Conservation (phyloP, 2,113 vertebrate species). For the Cariama cristata region DNA sequence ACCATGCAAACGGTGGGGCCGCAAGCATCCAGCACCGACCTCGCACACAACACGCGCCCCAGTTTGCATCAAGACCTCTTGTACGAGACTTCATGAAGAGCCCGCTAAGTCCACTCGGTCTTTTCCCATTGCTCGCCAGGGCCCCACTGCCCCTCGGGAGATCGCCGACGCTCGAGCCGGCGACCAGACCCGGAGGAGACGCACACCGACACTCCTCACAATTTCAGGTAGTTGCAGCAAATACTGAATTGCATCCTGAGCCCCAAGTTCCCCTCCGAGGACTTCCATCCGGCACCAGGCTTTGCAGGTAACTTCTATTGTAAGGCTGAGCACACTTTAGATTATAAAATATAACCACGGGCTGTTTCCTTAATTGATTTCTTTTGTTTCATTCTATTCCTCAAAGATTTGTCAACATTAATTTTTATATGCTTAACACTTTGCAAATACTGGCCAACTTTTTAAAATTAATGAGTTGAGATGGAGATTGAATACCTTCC, state of each 20-base stretch:
- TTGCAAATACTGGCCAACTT: conserved; percentile 77
- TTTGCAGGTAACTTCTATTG: not conserved
- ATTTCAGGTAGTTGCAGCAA: not conserved
- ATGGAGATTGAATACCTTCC: conserved; percentile 70
- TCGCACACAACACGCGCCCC: fast-evolving
- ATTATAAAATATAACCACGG: conserved; percentile 66
- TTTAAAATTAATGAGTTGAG: conserved; percentile 81
- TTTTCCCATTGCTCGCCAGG: not conserved
- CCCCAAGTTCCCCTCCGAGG: not conserved
- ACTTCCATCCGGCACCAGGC: not conserved
- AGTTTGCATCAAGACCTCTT: not conserved
- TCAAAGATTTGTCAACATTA: conserved; percentile 84
- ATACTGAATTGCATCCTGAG: not conserved
- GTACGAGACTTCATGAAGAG: not conserved
- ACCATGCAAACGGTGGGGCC: fast-evolving
- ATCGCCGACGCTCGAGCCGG: not conserved
- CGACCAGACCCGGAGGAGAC: not conserved
- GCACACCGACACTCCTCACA: fast-evolving
- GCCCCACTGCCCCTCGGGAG: fast-evolving
- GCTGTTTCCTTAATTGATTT: conserved; percentile 82
- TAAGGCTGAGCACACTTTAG: not conserved
- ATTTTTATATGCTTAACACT: conserved; percentile 79
- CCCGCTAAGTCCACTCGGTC: fast-evolving
- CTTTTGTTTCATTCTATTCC: conserved; percentile 81
- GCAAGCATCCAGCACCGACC: not conserved